Conservation (phyloP, 2,113 vertebrate species). For the Neotoma lepida region DNA sequence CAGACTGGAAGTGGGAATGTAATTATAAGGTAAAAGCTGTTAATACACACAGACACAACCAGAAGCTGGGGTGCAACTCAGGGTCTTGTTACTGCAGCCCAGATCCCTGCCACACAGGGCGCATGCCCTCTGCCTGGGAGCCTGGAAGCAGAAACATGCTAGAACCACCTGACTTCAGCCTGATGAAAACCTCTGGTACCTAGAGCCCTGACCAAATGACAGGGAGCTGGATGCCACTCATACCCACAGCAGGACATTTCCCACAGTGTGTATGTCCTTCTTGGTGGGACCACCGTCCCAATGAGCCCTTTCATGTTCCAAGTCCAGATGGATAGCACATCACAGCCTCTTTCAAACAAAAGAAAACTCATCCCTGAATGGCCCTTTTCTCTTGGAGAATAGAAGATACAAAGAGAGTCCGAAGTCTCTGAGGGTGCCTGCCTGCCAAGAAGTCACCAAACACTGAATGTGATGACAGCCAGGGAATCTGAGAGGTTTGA, state of each 20-base stretch:
- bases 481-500: slow-evolving; percentile 42
- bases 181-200: background rate
- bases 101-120: background rate
- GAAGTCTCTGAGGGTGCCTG: background rate
- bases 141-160: no score
- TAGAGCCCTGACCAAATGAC: background rate
- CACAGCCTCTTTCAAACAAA: background rate
- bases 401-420: slow-evolving; percentile 30
- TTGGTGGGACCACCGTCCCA: background rate
- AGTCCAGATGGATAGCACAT: background rate
- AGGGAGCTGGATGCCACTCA: background rate
- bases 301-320: background rate
- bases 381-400: slow-evolving; percentile 35
- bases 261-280: no score
- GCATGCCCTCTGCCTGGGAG: accelerated
- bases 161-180: background rate
- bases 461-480: background rate
- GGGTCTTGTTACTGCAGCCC: no score
- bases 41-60: background rate
- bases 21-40: background rate
- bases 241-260: background rate
- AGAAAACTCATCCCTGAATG: slow-evolving; percentile 45
- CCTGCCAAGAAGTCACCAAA: slow-evolving; percentile 65
- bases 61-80: background rate
- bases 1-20: background rate